Base-by-base conservation (phyloP, 2,888 invertebrate genomes). In the Brachyopa scutellaris region DNA sequence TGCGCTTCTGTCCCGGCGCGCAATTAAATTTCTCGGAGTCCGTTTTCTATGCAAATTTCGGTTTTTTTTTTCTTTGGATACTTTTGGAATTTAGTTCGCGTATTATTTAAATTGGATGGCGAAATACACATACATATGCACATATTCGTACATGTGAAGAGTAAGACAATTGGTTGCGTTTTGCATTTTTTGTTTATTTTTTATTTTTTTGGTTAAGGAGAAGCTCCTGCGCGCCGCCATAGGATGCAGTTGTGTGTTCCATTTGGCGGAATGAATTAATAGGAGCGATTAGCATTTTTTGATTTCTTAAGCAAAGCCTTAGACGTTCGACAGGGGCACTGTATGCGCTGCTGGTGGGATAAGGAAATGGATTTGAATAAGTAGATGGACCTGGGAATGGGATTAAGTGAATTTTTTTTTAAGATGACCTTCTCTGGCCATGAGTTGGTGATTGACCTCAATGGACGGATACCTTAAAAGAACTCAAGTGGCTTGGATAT, bases 1-100 rank as follows among this genome's bases (percentile, higher is more conserved):
- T 64, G 57, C 57, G 49, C 62, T 69, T 74, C 49, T 49, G 45
- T 66, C 59, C 53, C 11, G 49, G 33, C 9, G 82, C 70, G 66
- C 82, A 82, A 82, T 82, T 82, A 82, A 82, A 72, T 70, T 61
- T 76, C 59, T 40, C 38, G 21, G 53, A 77, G 70, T 82, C 82
- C 82, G 82, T 82, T 82, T 77, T 70, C 82, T 82, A 82, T 82
- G 82, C 72, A 82, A 82, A 82, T 82, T 59, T 70, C 2, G 9
- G 23, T 29, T 53, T 19, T 21, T 29, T 8, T 40, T 62, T 45
- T 33, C 36, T 31, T 66, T 47, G 69, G 36, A 47, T 53, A 31
- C 70, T 64, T 82, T 82, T 47, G 47, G 76, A 77, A 77, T 82
- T 82, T 53, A 64, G 64, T 55, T 77, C 70, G 53, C 59, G 70